phyloP scores from a whole-genome alignment of 2,888 invertebrate species.

The Syrista parreyssii region DNA sequence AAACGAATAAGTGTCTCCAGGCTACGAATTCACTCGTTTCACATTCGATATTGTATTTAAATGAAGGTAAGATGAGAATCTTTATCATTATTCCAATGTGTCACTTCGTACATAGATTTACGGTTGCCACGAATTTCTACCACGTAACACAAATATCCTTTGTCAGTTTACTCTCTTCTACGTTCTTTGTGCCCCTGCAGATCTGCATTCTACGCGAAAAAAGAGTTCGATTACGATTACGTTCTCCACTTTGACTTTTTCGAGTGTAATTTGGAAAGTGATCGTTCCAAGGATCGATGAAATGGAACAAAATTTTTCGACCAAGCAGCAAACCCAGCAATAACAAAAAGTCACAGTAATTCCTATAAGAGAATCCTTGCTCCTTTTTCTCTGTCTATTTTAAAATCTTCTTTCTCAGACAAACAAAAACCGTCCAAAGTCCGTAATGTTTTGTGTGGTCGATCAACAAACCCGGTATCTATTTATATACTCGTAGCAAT shows the following conservation, averaged over 20 bases:
- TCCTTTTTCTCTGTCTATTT: not conserved
- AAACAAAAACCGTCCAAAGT: not conserved
- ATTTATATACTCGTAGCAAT: not conserved
- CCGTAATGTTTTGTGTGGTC: not conserved
- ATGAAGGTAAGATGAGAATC: not conserved
- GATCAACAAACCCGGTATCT: not conserved
- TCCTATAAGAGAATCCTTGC: not conserved
- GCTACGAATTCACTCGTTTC: not conserved
- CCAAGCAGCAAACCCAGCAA: not conserved
- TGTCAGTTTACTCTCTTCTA: not conserved
- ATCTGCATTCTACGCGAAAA: too few relatives aligned
- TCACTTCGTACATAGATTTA: not conserved
- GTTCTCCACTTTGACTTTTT: not conserved
- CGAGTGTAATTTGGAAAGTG: not conserved
- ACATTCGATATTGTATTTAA: not conserved
- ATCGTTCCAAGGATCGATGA: not conserved
- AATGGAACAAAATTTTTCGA: not conserved
- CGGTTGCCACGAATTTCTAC: not conserved
- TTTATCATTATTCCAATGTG: not conserved
- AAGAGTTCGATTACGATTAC: not conserved
- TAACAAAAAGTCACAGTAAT: not conserved
- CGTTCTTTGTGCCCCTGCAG: too few relatives aligned
- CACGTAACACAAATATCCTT: not conserved
- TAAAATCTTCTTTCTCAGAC: not conserved
- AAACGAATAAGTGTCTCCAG: not conserved